phyloP scores from a whole-genome alignment of 2,888 invertebrate genomes.

The Dynastes maya region DNA sequence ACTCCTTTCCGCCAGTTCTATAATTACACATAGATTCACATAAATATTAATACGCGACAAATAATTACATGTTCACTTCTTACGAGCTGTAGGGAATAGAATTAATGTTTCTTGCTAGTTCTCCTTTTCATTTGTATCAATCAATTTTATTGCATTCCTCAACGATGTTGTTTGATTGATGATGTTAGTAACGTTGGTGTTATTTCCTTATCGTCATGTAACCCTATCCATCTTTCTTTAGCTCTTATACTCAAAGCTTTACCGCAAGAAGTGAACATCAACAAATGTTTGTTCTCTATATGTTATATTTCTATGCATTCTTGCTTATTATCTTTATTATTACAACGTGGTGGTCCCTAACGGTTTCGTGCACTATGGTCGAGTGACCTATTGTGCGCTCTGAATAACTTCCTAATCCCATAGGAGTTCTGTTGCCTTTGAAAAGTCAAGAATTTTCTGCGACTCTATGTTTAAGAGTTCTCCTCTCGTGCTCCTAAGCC shows the following conservation, averaged over 20 bases:
- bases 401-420: too few relatives aligned
- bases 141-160: constrained; percentile 9
- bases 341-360: too few relatives aligned
- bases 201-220: constrained; percentile 5
- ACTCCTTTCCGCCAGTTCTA: neutral
- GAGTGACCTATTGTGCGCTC: too few relatives aligned
- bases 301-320: too few relatives aligned
- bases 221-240: neutral
- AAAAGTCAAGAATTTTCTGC: too few relatives aligned
- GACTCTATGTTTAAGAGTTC: too few relatives aligned
- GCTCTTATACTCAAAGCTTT: neutral
- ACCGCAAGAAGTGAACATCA: neutral
- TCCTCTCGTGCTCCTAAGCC: too few relatives aligned
- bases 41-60: neutral
- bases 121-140: constrained; percentile 3
- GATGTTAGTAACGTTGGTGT: neutral
- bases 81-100: neutral
- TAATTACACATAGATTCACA: neutral
- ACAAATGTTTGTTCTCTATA: neutral
- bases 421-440: too few relatives aligned
- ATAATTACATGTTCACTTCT: neutral
- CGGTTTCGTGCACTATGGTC: too few relatives aligned
- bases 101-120: neutral
- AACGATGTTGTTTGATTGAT: constrained; percentile 12
- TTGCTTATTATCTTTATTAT: too few relatives aligned